Evolutionary conservation across 1,140 invertebrate species (phyloP), one percentile per base, ranked within the genome.

Genomic region (Panagrolaimus sp.): DNA sequence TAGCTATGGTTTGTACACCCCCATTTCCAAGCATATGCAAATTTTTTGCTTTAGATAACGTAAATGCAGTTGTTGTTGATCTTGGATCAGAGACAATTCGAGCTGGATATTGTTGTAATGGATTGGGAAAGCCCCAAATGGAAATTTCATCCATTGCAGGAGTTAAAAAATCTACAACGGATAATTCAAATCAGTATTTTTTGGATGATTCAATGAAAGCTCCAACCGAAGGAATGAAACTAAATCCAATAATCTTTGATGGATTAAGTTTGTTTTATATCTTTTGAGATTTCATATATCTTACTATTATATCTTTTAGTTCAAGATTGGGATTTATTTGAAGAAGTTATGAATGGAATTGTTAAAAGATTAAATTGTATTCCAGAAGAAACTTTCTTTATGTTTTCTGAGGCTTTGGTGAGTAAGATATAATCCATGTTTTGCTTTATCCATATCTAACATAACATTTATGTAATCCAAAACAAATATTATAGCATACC

Each of bases 61-160:
- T 58, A 2, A 26, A 21, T 4, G 52, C 52, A 28, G 52, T 58
- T 28, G 17, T 58, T 58, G 21, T 58, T 28, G 52, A 58, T 21
- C 17, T 58, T 12, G 52, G 52, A 21, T 58, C 52, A n/a, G 21
- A 21, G 17, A 21, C 14, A 21, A 58, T 58, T 26, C 52, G 52
- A 58, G 52, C 52, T 58, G 52, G 52, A 58, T 58, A 58, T 58
- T 21, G 52, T 21, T 21, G 52, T 7, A 38, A 38, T 38, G 32
- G 32, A 38, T 38, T 38, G 7, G 32, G 32, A 38, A 38, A 7
- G 7, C 32, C 32, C 32, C 32, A 38, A 7, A 38, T 38, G 32
- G 32, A 38, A 38, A 38, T 38, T 4, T 38, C 32, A 38, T 38
- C 32, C 32, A 38, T 38, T 38, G 32, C 32, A 38, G 32, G 32